Conservation (phyloP, 2,888 invertebrate genomes). For the Pandemis cinnamomeana region DNA sequence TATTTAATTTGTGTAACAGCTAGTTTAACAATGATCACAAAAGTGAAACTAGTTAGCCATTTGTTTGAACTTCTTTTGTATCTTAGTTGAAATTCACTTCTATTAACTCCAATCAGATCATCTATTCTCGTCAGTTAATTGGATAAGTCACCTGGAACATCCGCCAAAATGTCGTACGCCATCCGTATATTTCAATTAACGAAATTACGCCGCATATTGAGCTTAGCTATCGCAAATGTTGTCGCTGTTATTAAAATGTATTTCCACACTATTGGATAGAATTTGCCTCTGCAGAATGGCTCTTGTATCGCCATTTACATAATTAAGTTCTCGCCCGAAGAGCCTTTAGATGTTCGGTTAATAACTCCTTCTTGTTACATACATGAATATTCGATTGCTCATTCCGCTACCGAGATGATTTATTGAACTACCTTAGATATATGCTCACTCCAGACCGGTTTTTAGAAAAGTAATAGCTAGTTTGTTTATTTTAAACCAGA, state of each 20-base stretch:
- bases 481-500: slow-evolving; percentile 36
- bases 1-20: neutral
- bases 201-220: slow-evolving; percentile 28
- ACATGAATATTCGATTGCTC: slow-evolving; percentile 69
- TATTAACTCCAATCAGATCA: neutral
- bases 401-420: slow-evolving; percentile 57
- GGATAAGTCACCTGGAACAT: slow-evolving; percentile 14
- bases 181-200: slow-evolving; percentile 33
- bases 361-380: slow-evolving; percentile 60
- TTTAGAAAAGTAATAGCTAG: slow-evolving; percentile 35
- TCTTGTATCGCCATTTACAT: slow-evolving; percentile 62
- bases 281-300: slow-evolving; percentile 49
- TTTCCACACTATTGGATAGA: slow-evolving; percentile 41
- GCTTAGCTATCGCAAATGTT: slow-evolving; percentile 30
- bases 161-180: slow-evolving; percentile 8
- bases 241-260: slow-evolving; percentile 41
- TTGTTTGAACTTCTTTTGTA: neutral
- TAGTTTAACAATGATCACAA: neutral
- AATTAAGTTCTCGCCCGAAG: slow-evolving; percentile 64
- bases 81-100: neutral
- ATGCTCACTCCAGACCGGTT: slow-evolving; percentile 41
- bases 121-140: slow-evolving; percentile 15
- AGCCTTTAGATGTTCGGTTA: slow-evolving; percentile 60
- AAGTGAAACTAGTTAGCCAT: neutral
- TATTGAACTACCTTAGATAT: slow-evolving; percentile 48